Base-by-base conservation (phyloP, 1,140 invertebrate genomes). In the Micrasema minimum region DNA sequence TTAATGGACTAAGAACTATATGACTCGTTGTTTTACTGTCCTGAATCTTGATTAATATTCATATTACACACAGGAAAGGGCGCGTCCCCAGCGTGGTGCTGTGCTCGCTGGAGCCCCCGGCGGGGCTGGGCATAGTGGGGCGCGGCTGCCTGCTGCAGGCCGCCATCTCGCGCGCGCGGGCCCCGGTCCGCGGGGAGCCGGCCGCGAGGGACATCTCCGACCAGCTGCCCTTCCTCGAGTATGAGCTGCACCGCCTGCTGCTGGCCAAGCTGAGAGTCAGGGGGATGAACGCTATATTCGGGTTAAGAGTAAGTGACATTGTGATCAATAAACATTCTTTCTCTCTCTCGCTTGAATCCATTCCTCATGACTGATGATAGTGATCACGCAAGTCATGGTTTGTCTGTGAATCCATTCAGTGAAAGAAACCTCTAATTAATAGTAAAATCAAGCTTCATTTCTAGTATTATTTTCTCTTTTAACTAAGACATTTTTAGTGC, bases 171-270 rank as follows among this genome's bases (percentile, higher is more conserved):
- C 87, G 95, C 38, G 85, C 87, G 0, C 93, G 96, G 77, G 88
- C 89, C 69, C 94, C 96, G 76, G 81, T 90, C 7, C 89, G 91
- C 51, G 91, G 93, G 1, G 96, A 98, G 84, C 86, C 92, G 1
- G 95, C 93, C 79, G 96, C 96, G 2, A 93, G 96, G 79, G 96
- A 98, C 83, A 94, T 98, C 66, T 97, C 95, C 5, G 93, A 95
- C 81, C 90, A 92, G 66, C 82, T 99, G 45, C 97, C 97, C 0
- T 98, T 99, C 82, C 80, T 99, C 46, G 96, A 99, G 81, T 98
- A 98, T 81, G 97, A 99, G 80, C 83, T 99, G 23, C 95, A 99
- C 80, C 90, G 94, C 72, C 88, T 97, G 76, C 83, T 98, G 10
- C 87, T 97, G 1, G 96, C 96, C 77, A 98, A 97, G 81, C 82